These are phyloP conservation scores for Cheilosia soror DNA, from an alignment of 2,888 invertebrate species.

Conservation along the genomic window DNA sequence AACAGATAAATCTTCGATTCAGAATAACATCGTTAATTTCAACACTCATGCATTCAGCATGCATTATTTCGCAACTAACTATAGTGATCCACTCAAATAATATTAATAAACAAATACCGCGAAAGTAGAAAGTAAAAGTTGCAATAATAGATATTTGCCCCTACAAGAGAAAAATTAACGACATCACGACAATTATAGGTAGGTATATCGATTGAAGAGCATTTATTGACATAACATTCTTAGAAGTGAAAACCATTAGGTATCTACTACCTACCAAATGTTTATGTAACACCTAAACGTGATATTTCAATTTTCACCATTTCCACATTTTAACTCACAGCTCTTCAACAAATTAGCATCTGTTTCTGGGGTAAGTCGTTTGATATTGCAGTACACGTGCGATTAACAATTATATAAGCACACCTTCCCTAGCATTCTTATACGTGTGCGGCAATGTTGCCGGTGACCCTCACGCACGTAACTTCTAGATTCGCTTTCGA, in stretches of 20 bases:
- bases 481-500: conserved; percentile 1
- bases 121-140: conserved; percentile 60
- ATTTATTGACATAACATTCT: conserved; percentile 44
- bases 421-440: background rate
- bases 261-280: background rate
- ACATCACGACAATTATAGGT: conserved; percentile 36
- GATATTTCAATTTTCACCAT: conserved; percentile 6
- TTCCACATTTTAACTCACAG: background rate
- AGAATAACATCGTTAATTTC: conserved; percentile 13
- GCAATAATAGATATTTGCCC: conserved; percentile 11
- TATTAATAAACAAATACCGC: conserved; percentile 13
- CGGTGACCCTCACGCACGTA: background rate
- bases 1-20: background rate
- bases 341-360: background rate
- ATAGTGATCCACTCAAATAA: conserved; percentile 1
- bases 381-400: too few species aligned
- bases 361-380: background rate
- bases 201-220: background rate
- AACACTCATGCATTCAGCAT: background rate
- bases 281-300: conserved; percentile 16
- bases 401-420: background rate
- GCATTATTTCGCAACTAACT: background rate
- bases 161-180: conserved; percentile 5
- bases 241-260: conserved; percentile 39
- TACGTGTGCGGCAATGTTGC: background rate